Evolutionary conservation across 2,797 vertebrate species (phyloP).

Genomic region (Rallus crepitans): DNA sequence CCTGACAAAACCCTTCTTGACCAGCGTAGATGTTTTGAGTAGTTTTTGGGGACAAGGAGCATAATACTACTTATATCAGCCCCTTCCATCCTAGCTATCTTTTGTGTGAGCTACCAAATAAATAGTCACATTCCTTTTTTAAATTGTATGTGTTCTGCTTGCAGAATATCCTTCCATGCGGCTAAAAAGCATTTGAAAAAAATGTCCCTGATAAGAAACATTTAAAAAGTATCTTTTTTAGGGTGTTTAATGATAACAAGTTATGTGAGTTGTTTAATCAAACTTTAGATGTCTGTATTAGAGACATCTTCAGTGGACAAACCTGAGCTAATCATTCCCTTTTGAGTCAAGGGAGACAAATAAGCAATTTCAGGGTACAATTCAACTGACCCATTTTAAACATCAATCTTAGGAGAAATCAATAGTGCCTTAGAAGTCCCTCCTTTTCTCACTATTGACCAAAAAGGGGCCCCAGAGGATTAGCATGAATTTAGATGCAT

Average conservation of each 20-base stretch:
- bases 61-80: background rate
- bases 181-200: background rate
- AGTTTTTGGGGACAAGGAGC: background rate
- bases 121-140: background rate
- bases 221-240: background rate
- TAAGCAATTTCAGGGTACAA: background rate
- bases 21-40: background rate
- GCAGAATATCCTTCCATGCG: background rate
- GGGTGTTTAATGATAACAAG: background rate
- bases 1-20: background rate
- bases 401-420: background rate
- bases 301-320: background rate
- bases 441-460: background rate
- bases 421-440: background rate
- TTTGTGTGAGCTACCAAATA: background rate
- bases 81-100: background rate
- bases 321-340: background rate
- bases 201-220: background rate
- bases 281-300: background rate
- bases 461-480: background rate
- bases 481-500: background rate
- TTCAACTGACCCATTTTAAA: background rate
- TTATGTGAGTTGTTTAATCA: background rate
- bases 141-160: background rate
- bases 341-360: background rate